Base-by-base conservation (phyloP, 2,797 vertebrate species). In the Coreius guichenoti region DNA sequence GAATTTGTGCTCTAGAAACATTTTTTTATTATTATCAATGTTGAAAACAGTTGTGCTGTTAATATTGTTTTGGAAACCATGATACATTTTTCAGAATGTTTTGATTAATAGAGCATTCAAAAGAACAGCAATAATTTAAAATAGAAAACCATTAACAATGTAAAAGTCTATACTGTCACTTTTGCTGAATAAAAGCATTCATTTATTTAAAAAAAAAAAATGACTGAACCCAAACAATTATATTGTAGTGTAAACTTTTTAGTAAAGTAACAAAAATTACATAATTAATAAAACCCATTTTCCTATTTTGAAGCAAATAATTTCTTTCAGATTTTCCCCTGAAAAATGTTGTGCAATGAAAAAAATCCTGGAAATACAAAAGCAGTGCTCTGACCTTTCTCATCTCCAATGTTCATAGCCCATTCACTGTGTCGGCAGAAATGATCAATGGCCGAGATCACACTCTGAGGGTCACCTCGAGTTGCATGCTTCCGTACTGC, bases 361-460 rank as follows among this genome's bases (percentile, higher is more conserved):
- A 29, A 13, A 39, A 74, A 39, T 45, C 12, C 51, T 51, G 4
- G 31, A 65, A 49, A 63, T 86, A n/a, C 5, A 82, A 29, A 73
- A 68, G 3, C 3, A 43, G 5, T 70, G 45, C 29, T 13, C 31
- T 81, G 91, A 96, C 96, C 96, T 94, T 97, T 97, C 80, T 93
- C 92, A 14, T 91, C 33, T 0, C 96, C 96, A 78, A 97, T 93
- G 0, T 96, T 95, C 96, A 97, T 97, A 87, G 95, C 96, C 96
- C 96, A 96, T 74, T 97, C 96, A 5, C 93, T 94, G 89, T 95
- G 81, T 1, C 88, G 89, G 89, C 96, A 96, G 92, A 95, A 97
- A 85, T 90, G 77, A 43, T 97, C 96, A 1, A 97, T 93, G 78
- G 93, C 8, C 0, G 93, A 90, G 86, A 96, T 2, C 47, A 96